Conservation (phyloP, 2,113 vertebrate genomes). For the Lipotes vexillifer region DNA sequence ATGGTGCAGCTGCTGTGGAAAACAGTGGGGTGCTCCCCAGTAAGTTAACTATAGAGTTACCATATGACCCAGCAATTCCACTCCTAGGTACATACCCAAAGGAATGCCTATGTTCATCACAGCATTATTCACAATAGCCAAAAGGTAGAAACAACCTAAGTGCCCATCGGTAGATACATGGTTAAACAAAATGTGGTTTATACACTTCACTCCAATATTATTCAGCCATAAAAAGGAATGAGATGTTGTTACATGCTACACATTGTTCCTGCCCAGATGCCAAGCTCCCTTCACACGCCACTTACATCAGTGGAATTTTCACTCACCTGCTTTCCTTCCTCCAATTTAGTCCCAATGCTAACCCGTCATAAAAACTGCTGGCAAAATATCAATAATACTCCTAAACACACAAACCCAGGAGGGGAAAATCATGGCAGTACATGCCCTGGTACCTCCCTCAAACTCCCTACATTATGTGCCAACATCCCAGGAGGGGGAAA, state of each 20-base stretch:
- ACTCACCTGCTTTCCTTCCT: neutral
- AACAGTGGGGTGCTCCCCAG: neutral
- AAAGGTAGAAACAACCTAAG: neutral
- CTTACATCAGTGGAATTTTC: too few relatives aligned
- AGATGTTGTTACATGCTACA: neutral
- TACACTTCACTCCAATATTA: neutral
- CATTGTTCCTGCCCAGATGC: neutral
- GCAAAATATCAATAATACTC: neutral
- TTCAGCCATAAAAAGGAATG: neutral
- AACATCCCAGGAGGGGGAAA: neutral
- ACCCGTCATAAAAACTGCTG: neutral
- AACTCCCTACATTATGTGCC: too few relatives aligned
- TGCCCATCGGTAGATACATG: neutral
- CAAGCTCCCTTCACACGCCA: neutral
- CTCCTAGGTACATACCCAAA: neutral
- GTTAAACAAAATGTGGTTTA: neutral
- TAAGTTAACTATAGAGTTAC: neutral
- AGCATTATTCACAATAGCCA: neutral
- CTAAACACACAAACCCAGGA: neutral
- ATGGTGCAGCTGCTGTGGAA: neutral
- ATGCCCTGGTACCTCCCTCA: neutral
- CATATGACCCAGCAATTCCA: neutral
- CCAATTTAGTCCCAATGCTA: neutral
- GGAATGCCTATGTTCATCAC: neutral
- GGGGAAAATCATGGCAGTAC: accelerated